These are phyloP conservation scores for Helogale parvula DNA, from an alignment of 2,113 vertebrate genomes.

Conservation along the genomic window DNA sequence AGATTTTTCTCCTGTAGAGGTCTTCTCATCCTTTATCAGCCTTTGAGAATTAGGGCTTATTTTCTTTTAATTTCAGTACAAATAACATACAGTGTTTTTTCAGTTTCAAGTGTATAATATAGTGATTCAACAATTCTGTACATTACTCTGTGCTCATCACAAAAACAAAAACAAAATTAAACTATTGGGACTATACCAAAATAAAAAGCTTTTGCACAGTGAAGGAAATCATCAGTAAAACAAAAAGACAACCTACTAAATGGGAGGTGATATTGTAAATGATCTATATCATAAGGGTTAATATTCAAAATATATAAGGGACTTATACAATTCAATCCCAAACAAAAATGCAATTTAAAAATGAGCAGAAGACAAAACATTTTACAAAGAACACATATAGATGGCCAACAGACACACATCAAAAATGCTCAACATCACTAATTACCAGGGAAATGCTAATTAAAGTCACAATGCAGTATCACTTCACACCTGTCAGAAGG, in stretches of 20 bases:
- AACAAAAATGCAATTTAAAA: background rate
- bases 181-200: background rate
- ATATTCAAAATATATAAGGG: background rate
- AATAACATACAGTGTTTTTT: background rate
- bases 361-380: background rate
- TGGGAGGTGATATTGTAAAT: background rate
- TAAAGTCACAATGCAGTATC: background rate
- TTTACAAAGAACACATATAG: too few species aligned
- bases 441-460: background rate
- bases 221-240: background rate
- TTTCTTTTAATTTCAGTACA: background rate
- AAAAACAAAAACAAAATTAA: background rate
- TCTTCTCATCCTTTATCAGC: background rate
- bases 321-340: background rate
- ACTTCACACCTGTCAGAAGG: background rate
- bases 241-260: background rate
- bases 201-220: background rate
- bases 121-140: background rate
- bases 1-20: background rate
- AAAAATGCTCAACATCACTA: background rate
- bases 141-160: background rate
- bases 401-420: too few species aligned
- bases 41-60: background rate
- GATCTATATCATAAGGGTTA: background rate
- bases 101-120: background rate